A percentile compares a stretch with the other conserved stretches of the same genome.
Conservation (phyloP, 2,888 invertebrate genomes). For the Stegophylla sp. region DNA sequence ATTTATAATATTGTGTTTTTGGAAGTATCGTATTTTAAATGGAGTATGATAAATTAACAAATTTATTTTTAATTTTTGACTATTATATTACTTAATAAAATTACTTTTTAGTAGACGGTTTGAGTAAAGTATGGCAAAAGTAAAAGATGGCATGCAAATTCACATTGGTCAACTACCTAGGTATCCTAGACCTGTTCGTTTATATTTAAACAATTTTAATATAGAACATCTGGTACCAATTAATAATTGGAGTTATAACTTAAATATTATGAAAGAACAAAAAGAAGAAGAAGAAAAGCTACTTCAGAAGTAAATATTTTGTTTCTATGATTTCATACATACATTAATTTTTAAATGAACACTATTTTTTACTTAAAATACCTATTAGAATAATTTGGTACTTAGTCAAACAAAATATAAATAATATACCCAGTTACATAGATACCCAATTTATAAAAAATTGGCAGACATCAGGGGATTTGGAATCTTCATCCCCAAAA, state of each 20-base stretch:
- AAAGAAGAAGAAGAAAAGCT: slow-evolving; percentile 36
- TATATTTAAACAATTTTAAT: slow-evolving; percentile 6
- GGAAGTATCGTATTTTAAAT: background rate
- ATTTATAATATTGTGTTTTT: too few species aligned
- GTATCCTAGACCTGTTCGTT: slow-evolving; percentile 25
- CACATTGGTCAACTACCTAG: slow-evolving; percentile 42
- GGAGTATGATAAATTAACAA: background rate
- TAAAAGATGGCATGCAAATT: background rate
- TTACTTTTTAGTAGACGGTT: background rate
- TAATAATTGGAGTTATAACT: slow-evolving; percentile 40
- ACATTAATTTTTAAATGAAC: too few species aligned
- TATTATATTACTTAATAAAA: background rate
- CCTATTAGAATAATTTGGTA: too few species aligned
- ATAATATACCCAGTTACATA: too few species aligned
- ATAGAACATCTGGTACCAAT: slow-evolving; percentile 25
- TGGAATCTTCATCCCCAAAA: too few species aligned
- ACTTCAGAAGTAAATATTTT: slow-evolving; percentile 36
- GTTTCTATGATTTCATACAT: too few species aligned
- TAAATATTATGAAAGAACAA: slow-evolving; percentile 26
- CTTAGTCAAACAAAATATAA: too few species aligned
- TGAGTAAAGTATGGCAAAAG: slow-evolving; percentile 25
- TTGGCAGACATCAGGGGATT: too few species aligned
- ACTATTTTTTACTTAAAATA: too few species aligned
- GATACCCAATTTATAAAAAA: too few species aligned
- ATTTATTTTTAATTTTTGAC: background rate